Conservation (phyloP, 2,888 invertebrate genomes). For the Nematopogon swammerdamellus region DNA sequence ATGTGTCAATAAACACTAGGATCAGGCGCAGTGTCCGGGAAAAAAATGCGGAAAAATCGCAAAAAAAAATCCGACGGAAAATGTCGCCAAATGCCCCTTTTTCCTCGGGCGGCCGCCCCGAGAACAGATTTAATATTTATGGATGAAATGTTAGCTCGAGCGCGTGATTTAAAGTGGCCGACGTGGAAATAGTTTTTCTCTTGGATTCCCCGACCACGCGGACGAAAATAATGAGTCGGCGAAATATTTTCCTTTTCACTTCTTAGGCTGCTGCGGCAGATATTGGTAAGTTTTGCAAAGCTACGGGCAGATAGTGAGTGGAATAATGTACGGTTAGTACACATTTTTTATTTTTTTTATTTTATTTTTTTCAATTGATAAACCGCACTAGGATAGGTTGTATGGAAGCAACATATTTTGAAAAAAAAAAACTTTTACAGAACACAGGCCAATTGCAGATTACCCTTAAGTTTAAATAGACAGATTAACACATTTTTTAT, state of each 20-base stretch:
- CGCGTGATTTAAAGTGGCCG: constrained; percentile 54
- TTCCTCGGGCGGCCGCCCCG: constrained; percentile 39
- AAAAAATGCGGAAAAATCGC: neutral
- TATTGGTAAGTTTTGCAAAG: too few relatives aligned
- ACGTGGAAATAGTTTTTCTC: constrained; percentile 49
- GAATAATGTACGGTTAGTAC: too few relatives aligned
- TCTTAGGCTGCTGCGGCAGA: too few relatives aligned
- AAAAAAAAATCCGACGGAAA: constrained; percentile 43
- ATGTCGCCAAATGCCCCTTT: constrained; percentile 45
- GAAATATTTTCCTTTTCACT: constrained; percentile 35
- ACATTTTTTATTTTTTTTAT: too few relatives aligned
- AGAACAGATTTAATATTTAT: constrained; percentile 54
- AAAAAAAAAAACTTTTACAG: too few relatives aligned
- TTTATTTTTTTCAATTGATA: too few relatives aligned
- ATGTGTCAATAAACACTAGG: neutral
- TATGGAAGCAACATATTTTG: too few relatives aligned
- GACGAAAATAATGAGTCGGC: constrained; percentile 16
- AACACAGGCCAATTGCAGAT: too few relatives aligned
- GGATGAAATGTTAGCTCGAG: constrained; percentile 52
- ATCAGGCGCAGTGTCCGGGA: neutral
- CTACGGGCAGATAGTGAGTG: too few relatives aligned
- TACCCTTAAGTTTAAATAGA: too few relatives aligned
- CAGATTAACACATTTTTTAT: too few relatives aligned
- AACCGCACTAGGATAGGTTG: too few relatives aligned
- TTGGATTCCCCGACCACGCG: constrained; percentile 51